Evolutionary conservation across 2,113 vertebrate genomes (phyloP).

Genomic region (Eonycteris spelaea): DNA sequence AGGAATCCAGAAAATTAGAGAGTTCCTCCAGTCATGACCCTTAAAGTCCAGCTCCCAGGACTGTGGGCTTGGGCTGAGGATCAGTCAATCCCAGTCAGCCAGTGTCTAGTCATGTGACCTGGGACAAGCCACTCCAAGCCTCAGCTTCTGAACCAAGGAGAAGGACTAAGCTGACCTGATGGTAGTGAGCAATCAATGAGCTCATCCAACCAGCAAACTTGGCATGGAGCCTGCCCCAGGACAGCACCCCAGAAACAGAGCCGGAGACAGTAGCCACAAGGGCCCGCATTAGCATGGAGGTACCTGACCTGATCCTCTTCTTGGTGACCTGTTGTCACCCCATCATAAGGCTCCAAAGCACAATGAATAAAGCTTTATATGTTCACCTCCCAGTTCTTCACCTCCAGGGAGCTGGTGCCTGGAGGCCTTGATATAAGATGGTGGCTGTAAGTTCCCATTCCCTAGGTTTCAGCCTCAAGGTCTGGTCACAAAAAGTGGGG

Average conservation of each 20-base stretch:
- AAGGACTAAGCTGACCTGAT: background rate
- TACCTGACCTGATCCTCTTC: background rate
- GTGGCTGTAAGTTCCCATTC: background rate
- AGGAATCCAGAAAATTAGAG: background rate
- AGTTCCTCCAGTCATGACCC: background rate
- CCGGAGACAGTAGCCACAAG: background rate
- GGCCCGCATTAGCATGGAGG: background rate
- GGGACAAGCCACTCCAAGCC: background rate
- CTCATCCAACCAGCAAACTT: background rate
- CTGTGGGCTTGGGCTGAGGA: background rate
- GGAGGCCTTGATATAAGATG: background rate
- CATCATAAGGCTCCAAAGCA: background rate
- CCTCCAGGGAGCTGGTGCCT: background rate
- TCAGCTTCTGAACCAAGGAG: background rate
- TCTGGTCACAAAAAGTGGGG: background rate
- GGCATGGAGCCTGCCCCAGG: background rate
- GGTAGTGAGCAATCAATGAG: slow-evolving; percentile 13
- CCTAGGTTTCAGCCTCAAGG: background rate
- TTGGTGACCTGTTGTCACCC: background rate
- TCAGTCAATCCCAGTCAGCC: background rate
- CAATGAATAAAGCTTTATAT: background rate
- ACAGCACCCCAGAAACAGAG: background rate
- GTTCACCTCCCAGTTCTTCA: background rate
- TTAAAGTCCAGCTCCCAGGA: background rate
- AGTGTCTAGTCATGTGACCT: background rate